Base-by-base conservation (phyloP, 2,113 vertebrate species). In the Patagioenas fasciata region DNA sequence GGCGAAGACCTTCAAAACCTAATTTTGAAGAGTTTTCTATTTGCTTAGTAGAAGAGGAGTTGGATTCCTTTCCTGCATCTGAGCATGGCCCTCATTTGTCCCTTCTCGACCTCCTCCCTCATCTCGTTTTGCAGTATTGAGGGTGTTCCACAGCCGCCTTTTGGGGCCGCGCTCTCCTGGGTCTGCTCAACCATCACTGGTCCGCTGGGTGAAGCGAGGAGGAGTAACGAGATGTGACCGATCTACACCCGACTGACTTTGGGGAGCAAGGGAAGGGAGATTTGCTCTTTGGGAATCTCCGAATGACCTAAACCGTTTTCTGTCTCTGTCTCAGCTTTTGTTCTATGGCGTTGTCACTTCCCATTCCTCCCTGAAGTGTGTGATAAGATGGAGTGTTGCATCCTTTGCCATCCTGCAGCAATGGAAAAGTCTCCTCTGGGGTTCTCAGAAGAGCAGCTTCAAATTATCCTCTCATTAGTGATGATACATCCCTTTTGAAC, bases 391-490 rank as follows among this genome's bases (percentile, higher is more conserved):
- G 74, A 86, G 93, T 91, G 90, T 66, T 98, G 96, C 96, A 88
- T 86, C 75, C 72, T 90, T 80, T 82, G 57, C 92, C 96, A 95
- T 97, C 97, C 96, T 98, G 97, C 94, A 94, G 96, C 96, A 87
- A 66, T 94, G 93, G 94, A 93, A 47, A 96, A 96, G 93, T 79
- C 97, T 98, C 97, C 98, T 98, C 97, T 96, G 93, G 96, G 97
- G 97, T 96, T 97, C 98, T 98, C 97, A 97, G 98, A 97, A 97
- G 97, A 98, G 98, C 97, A 97, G 95, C 97, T 96, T 98, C 92
- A 96, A 98, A 99, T 99, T 99, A 99, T 98, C 98, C 98, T 98
- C 98, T 99, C 99, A 99, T 99, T 99, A 99, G 98, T 93, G 96
- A 97, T 98, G 99, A 99, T 99, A 95, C 98, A 98, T 99, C 98